Evolutionary conservation across 1,140 invertebrate species (phyloP), one percentile per base, ranked within the genome.

Genomic region (Drosophila seguyi): DNA sequence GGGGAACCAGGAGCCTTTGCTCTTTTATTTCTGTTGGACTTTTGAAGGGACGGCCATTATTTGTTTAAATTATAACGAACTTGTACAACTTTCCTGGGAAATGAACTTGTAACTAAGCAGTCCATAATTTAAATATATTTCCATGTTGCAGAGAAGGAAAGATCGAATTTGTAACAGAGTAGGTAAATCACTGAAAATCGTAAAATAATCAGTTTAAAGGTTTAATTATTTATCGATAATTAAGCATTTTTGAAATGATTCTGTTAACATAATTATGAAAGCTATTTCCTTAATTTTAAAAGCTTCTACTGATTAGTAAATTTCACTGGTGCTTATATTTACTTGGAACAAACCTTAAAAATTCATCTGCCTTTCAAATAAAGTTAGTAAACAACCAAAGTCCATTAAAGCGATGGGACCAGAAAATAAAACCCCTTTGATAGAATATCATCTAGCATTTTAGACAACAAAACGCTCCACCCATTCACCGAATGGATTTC

Each of bases 391-490:
- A 53, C 44, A 62, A 56, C 14, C 41, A 13, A 41, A 67, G 34
- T 42, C 38, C 38, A 69, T 67, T 53, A 66, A 20, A 27, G 4
- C 44, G 31, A 53, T 58, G 25, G 31, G 3, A 13, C 11, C 13
- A 31, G 16, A 14, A 18, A 11, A 38, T 25, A 27, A 63, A 61
- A 61, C n/a, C n/a, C 11, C 39, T 45, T 29, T 47, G 45, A 53
- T 29, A 39, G 31, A 68, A 53, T 38, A 38, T 31, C 62, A 68
- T 38, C 48, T 13, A 42, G 38, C 61, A 52, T 22, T 68, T 41
- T 67, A 67, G 39, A 67, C 22, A 41, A 34, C 45, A 57, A 71
- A 58, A 42, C 38, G 42, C 13, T 31, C 25, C 7, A 36, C 4
- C 62, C 62, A 45, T 22, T 36, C 34, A 36, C 11, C 29, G 34